Conservation (phyloP, 2,888 invertebrate species). For the Drosophila limbata region DNA sequence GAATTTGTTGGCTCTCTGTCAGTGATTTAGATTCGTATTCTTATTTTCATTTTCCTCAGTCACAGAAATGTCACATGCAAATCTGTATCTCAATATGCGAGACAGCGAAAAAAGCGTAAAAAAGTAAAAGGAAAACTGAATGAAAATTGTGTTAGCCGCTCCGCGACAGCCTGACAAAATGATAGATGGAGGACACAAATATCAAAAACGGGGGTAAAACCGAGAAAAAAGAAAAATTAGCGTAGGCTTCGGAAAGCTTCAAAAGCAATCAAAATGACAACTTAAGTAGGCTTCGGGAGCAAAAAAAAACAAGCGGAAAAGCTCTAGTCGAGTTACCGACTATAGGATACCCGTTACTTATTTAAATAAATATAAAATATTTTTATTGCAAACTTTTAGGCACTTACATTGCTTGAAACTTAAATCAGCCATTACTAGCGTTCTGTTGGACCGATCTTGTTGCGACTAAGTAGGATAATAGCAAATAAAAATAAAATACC, state of each 20-base stretch:
- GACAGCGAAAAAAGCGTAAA: conserved; percentile 19
- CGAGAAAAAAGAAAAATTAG: conserved; percentile 62
- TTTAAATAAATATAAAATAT: too few relatives aligned
- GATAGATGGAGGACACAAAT: conserved; percentile 55
- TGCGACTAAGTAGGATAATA: too few relatives aligned
- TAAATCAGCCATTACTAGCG: too few relatives aligned
- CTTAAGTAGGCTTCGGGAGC: conserved; percentile 76
- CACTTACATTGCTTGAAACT: too few relatives aligned
- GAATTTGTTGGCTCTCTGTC: conserved; percentile 38
- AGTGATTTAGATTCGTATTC: conserved; percentile 38
- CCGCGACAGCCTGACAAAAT: conserved; percentile 65
- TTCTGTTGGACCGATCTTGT: too few relatives aligned
- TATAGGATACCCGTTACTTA: too few relatives aligned
- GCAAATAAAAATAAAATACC: too few relatives aligned
- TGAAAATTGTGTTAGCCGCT: conserved; percentile 65
- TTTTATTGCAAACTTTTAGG: too few relatives aligned
- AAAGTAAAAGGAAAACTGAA: conserved; percentile 50
- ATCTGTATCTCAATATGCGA: conserved; percentile 54
- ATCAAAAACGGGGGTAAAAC: neutral
- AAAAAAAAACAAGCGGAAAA: conserved; percentile 18
- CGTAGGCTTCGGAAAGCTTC: conserved; percentile 70
- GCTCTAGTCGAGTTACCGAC: too few relatives aligned
- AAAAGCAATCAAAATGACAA: conserved; percentile 81
- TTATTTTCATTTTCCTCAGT: conserved; percentile 25
- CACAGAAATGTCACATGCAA: conserved; percentile 63